Conservation (phyloP, 2,888 invertebrate species). For the Latrodectus hesperus region DNA sequence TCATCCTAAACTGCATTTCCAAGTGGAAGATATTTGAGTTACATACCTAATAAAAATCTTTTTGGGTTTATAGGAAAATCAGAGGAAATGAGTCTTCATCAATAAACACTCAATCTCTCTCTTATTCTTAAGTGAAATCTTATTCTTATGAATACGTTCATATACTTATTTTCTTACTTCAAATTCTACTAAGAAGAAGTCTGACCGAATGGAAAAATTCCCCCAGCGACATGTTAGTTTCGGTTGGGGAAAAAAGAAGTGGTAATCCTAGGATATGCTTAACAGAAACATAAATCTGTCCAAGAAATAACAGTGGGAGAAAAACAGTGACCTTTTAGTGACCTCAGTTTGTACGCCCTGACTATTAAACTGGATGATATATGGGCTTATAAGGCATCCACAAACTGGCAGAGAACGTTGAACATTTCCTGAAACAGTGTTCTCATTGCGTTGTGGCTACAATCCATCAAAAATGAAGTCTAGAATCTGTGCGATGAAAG, state of each 20-base stretch:
- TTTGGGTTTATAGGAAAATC: too few relatives aligned
- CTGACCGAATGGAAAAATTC: background rate
- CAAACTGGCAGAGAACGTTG: background rate
- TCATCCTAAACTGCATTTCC: too few relatives aligned
- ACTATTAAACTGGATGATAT: constrained; percentile 26
- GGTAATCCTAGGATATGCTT: background rate
- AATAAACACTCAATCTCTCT: too few relatives aligned
- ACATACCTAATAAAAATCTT: too few relatives aligned
- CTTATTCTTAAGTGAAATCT: too few relatives aligned
- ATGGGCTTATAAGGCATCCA: constrained; percentile 13
- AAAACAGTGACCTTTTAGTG: constrained; percentile 6
- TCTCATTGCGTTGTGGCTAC: constrained; percentile 4
- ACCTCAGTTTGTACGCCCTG: background rate
- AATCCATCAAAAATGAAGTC: constrained; percentile 26
- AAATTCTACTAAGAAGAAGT: background rate
- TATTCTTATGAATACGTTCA: too few relatives aligned
- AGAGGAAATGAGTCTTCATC: too few relatives aligned
- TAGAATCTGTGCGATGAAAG: constrained; percentile 19
- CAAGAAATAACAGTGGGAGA: constrained; percentile 27
- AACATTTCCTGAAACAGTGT: background rate
- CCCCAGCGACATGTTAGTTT: background rate
- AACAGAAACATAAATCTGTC: constrained; percentile 13
- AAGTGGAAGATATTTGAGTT: too few relatives aligned
- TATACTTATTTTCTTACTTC: too few relatives aligned
- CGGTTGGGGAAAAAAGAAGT: background rate